Evolutionary conservation across 2,797 vertebrate species (phyloP).

Genomic region (Mormyrus hasselquistii): DNA sequence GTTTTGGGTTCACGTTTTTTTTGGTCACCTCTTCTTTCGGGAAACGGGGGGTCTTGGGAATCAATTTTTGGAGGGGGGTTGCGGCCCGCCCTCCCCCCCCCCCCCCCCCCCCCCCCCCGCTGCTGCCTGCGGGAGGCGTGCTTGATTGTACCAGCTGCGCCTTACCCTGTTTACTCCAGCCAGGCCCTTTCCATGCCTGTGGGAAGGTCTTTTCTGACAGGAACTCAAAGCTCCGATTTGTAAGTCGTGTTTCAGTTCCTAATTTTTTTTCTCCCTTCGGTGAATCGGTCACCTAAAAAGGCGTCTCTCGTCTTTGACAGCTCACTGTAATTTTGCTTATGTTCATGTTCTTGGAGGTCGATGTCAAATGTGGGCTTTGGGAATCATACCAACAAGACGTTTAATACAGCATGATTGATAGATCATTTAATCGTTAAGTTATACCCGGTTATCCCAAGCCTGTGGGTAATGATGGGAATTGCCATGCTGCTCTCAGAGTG

Average conservation of each 20-base stretch:
- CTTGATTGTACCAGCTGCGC: slow-evolving; percentile 45
- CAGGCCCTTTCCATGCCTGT: neutral
- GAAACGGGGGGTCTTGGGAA: no score
- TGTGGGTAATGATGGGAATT: slow-evolving; percentile 2
- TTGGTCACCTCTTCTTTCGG: no score
- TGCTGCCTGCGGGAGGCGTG: slow-evolving; percentile 41
- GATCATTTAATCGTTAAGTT: neutral
- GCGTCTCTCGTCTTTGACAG: neutral
- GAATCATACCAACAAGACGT: neutral
- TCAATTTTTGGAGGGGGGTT: no score
- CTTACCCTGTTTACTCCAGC: neutral
- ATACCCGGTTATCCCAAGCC: neutral
- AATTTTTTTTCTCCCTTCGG: neutral
- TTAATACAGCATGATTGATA: neutral
- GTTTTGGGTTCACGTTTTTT: no score
- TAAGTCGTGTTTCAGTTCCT: neutral
- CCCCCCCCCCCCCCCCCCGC: slow-evolving; percentile 32
- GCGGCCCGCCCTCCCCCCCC: slow-evolving; percentile 58
- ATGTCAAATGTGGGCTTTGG: neutral
- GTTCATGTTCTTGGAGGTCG: neutral
- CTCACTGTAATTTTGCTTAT: neutral
- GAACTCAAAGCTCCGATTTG: neutral
- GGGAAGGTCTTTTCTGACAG: neutral
- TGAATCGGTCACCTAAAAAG: neutral
- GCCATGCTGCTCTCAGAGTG: neutral